These are phyloP conservation scores for Rhagologus leucostigma DNA, from an alignment of 2,113 vertebrate genomes.

Conservation along the genomic window DNA sequence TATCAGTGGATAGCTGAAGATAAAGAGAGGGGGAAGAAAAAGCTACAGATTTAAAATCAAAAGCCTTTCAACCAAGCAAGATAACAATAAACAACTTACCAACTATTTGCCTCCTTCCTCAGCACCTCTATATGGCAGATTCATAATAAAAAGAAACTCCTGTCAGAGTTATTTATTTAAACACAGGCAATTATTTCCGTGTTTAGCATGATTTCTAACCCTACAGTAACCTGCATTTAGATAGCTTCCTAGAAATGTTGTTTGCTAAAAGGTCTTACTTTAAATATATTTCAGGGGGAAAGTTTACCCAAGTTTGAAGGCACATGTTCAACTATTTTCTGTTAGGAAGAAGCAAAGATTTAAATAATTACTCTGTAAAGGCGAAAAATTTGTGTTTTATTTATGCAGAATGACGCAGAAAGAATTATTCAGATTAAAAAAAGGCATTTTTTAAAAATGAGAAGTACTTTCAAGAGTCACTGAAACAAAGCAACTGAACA, in stretches of 20 bases:
- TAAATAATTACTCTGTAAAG: background rate
- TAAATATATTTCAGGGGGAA: background rate
- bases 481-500: background rate
- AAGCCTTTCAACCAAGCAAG: background rate
- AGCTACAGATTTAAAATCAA: background rate
- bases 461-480: background rate
- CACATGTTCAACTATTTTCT: background rate
- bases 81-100: background rate
- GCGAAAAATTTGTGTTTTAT: background rate
- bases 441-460: background rate
- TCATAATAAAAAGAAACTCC: background rate
- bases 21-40: rapidly evolving
- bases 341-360: background rate
- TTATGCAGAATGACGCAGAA: background rate
- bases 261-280: background rate
- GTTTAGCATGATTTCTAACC: background rate
- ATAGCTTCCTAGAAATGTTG: background rate
- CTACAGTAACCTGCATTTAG: background rate
- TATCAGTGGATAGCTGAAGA: background rate
- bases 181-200: background rate
- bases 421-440: background rate
- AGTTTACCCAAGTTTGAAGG: background rate
- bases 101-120: background rate
- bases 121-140: background rate
- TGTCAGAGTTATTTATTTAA: background rate